phyloP scores from a whole-genome alignment of 2,888 invertebrate genomes.

The Homarus gammarus region DNA sequence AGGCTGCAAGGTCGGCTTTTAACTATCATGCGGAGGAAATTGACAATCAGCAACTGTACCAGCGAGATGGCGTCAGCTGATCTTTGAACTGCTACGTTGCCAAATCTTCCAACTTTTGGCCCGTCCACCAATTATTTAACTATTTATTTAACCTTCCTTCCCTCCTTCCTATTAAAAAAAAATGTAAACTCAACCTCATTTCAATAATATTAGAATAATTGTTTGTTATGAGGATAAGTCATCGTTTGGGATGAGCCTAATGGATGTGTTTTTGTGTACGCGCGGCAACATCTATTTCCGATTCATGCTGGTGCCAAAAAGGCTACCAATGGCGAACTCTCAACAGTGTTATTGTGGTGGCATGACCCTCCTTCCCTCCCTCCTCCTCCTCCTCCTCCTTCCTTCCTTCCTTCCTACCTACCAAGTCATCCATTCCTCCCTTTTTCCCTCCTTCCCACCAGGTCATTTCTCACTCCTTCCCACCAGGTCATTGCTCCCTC shows the following conservation, averaged over 20 bases:
- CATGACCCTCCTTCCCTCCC: neutral
- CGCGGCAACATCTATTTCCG: neutral
- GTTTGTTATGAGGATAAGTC: no score
- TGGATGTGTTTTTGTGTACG: neutral
- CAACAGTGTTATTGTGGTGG: neutral
- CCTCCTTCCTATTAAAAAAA: neutral
- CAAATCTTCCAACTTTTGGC: constrained; percentile 26
- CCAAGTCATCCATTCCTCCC: no score
- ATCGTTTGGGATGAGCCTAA: no score
- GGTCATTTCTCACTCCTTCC: no score
- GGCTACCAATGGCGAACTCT: neutral
- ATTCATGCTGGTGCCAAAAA: neutral
- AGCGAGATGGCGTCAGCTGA: constrained; percentile 56
- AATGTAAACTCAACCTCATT: no score
- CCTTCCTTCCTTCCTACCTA: neutral
- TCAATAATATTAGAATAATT: no score
- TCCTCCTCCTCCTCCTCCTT: neutral
- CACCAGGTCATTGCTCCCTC: no score
- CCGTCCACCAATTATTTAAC: no score
- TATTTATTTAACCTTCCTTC: neutral
- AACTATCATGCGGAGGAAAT: constrained; percentile 63
- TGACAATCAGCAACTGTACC: constrained; percentile 60
- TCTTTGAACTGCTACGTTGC: constrained; percentile 56
- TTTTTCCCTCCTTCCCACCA: no score
- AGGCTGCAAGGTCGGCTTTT: constrained; percentile 37